Percentiles rank a stretch among this genome's conserved stretches.
Evolutionary conservation across 2,797 vertebrate species (phyloP).

Genomic region (Diplodus puntazzo): DNA sequence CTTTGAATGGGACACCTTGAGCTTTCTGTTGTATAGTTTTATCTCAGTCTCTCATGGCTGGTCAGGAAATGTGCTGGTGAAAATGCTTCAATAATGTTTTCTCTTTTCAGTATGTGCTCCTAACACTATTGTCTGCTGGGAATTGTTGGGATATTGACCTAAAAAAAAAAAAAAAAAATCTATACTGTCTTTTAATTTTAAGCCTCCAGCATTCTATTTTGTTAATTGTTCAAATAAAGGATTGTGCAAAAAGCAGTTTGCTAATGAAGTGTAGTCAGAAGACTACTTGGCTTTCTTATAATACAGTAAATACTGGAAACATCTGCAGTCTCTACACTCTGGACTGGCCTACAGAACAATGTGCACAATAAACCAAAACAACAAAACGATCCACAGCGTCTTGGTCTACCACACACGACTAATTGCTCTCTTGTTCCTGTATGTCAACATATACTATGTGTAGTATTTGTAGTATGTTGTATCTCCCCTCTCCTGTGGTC

Average conservation of each 20-base stretch:
- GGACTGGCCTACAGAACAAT: slow-evolving; percentile 76
- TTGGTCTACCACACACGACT: slow-evolving; percentile 61
- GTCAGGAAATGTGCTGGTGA: slow-evolving; percentile 81
- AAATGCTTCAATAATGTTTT: slow-evolving; percentile 79
- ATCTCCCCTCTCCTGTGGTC: slow-evolving; percentile 65
- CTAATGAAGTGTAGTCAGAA: slow-evolving; percentile 76
- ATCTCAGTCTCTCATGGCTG: slow-evolving; percentile 64
- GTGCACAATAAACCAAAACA: slow-evolving; percentile 83
- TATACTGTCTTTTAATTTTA: slow-evolving; percentile 84
- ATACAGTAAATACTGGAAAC: slow-evolving; percentile 58
- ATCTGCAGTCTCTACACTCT: slow-evolving; percentile 64
- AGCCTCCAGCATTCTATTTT: slow-evolving; percentile 83
- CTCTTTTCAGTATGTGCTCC: slow-evolving; percentile 82
- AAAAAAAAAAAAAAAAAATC: slow-evolving; percentile 53
- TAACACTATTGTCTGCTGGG: slow-evolving; percentile 84
- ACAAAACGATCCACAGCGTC: slow-evolving; percentile 67
- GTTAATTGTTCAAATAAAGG: slow-evolving; percentile 87
- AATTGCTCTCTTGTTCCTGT: slow-evolving; percentile 52
- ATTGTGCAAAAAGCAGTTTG: slow-evolving; percentile 85
- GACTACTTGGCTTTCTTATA: slow-evolving; percentile 74
- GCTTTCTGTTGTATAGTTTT: slow-evolving; percentile 79
- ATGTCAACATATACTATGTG: slow-evolving; percentile 51
- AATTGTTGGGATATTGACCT: slow-evolving; percentile 81
- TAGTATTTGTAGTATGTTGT: slow-evolving; percentile 54
- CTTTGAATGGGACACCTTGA: slow-evolving; percentile 68